Conservation (phyloP, 2,113 vertebrate species). For the Excalfactoria chinensis region DNA sequence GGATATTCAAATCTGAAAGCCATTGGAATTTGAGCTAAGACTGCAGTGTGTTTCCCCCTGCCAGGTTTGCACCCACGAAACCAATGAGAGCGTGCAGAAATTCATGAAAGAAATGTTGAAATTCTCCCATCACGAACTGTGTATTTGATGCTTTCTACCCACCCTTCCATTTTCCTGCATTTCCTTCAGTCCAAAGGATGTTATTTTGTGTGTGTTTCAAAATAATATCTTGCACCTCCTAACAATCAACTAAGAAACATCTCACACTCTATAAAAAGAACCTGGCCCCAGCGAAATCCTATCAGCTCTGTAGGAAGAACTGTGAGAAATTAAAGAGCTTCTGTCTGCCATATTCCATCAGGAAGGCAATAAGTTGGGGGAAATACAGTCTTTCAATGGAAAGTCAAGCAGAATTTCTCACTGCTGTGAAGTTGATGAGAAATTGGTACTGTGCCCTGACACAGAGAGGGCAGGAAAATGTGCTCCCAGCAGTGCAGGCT, state of each 20-base stretch:
- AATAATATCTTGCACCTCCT: not conserved
- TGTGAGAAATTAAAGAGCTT: not conserved
- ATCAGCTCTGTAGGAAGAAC: not conserved
- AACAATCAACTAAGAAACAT: not conserved
- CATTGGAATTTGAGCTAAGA: not conserved
- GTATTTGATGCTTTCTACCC: not conserved
- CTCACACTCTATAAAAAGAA: not conserved
- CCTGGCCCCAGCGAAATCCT: not conserved
- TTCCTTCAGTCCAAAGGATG: not conserved
- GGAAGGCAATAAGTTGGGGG: not conserved
- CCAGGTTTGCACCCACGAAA: not conserved
- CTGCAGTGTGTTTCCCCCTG: rapidly evolving
- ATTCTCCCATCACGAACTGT: not conserved
- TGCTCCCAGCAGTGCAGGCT: not conserved
- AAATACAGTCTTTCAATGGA: not conserved
- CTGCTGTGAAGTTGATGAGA: not conserved
- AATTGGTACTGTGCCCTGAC: not conserved
- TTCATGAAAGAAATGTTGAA: not conserved
- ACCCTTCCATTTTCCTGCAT: not conserved
- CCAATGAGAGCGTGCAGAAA: not conserved
- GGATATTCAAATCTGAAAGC: not conserved
- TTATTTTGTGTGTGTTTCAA: not conserved
- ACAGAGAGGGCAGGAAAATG: not conserved
- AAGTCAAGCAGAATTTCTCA: not conserved
- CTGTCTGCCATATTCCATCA: not conserved